These are phyloP conservation scores for Himantopus leucocephalus DNA, from an alignment of 2,113 vertebrate genomes.

Conservation along the genomic window DNA sequence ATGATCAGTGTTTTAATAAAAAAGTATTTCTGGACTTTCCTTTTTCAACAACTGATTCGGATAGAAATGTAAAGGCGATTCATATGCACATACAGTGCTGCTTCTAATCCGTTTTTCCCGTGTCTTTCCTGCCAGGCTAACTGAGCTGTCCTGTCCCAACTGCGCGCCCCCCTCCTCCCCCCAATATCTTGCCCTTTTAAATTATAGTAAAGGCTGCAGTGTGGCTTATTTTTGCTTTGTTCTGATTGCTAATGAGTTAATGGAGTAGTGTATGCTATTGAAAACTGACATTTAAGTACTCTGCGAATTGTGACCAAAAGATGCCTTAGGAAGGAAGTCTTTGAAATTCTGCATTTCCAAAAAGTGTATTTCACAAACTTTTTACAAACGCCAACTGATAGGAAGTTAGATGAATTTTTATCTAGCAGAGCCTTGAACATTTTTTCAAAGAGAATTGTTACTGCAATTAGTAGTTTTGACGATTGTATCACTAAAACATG, in stretches of 20 bases:
- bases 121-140: background rate
- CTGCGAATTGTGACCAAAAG: background rate
- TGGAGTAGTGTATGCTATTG: background rate
- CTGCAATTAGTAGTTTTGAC: background rate
- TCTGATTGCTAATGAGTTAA: background rate
- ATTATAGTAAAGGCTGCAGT: background rate
- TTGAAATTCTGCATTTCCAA: background rate
- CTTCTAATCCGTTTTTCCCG: background rate
- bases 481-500: background rate
- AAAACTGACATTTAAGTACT: background rate
- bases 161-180: no score
- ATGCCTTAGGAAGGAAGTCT: background rate
- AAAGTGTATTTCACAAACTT: background rate
- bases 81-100: background rate
- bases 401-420: background rate
- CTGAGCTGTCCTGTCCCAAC: background rate
- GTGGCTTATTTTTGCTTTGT: background rate
- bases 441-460: background rate
- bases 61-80: background rate
- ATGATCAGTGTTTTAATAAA: slow-evolving; percentile 94
- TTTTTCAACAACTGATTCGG: slow-evolving; percentile 49
- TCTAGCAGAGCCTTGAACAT: background rate
- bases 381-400: background rate
- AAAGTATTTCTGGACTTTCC: slow-evolving; percentile 75
- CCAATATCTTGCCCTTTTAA: background rate